phyloP scores from a whole-genome alignment of 2,888 invertebrate genomes.

The Orgyia antiqua region DNA sequence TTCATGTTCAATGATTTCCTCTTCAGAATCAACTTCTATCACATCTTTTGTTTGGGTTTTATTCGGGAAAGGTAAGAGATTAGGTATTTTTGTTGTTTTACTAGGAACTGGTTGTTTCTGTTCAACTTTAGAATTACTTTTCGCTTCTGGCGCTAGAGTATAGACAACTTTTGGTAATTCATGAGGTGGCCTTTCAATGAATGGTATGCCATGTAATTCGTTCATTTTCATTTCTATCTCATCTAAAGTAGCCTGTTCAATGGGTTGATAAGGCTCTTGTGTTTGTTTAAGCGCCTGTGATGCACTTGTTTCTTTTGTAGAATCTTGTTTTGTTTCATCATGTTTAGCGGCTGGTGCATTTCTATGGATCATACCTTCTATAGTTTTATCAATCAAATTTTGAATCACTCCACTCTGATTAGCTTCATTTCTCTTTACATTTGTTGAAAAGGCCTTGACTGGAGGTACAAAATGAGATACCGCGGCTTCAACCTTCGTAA shows the following conservation, averaged over 20 bases:
- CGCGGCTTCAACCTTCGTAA: constrained; percentile 10
- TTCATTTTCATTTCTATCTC: constrained; percentile 72
- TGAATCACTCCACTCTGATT: constrained; percentile 50
- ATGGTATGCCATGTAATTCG: constrained; percentile 65
- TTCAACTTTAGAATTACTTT: constrained; percentile 34
- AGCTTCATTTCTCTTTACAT: constrained; percentile 29
- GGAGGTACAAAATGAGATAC: too few relatives aligned
- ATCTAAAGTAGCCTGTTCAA: constrained; percentile 40
- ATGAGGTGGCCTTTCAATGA: constrained; percentile 54
- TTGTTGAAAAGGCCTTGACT: not conserved
- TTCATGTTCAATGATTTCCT: constrained; percentile 47
- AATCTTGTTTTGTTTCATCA: constrained; percentile 32
- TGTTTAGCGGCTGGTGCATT: constrained; percentile 35
- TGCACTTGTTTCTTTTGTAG: constrained; percentile 17
- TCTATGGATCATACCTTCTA: constrained; percentile 63
- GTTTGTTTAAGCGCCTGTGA: constrained; percentile 21
- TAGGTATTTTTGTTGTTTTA: constrained; percentile 41
- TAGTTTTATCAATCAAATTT: constrained; percentile 63
- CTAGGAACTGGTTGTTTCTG: constrained; percentile 15
- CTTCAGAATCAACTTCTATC: constrained; percentile 41
- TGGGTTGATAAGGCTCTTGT: constrained; percentile 22
- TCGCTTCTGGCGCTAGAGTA: constrained; percentile 33
- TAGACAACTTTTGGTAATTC: constrained; percentile 43
- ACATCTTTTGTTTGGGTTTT: constrained; percentile 31
- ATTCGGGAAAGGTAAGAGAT: constrained; percentile 37